These are phyloP conservation scores for Ptyas mucosa DNA, from an alignment of 2,113 vertebrate species.

Conservation along the genomic window DNA sequence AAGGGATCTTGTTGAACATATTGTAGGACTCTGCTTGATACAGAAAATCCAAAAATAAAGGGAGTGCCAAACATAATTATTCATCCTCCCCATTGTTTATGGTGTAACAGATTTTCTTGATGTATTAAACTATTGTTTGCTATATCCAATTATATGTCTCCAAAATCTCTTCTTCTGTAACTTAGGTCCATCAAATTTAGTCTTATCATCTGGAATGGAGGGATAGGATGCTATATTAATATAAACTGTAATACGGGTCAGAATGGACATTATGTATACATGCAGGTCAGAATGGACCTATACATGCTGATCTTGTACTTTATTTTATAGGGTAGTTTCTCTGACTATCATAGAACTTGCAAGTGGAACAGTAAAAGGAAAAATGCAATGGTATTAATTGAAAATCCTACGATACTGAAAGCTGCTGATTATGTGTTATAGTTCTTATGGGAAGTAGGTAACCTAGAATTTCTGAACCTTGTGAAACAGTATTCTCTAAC, in stretches of 20 bases:
- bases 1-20: not conserved
- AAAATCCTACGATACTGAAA: too few relatives aligned
- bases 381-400: not conserved
- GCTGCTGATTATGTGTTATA: not conserved
- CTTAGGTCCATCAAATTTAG: not conserved
- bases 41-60: not conserved
- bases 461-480: not conserved
- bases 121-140: not conserved
- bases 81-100: not conserved
- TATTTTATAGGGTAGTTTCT: not conserved
- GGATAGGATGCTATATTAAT: not conserved
- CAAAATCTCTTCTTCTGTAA: not conserved
- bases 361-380: not conserved
- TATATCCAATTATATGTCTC: not conserved
- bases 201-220: not conserved
- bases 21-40: not conserved
- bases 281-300: not conserved
- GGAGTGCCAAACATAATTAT: not conserved
- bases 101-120: not conserved
- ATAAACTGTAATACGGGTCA: not conserved
- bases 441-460: not conserved
- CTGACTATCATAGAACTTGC: not conserved
- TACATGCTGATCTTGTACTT: not conserved
- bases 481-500: not conserved
- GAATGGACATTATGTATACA: not conserved